Evolutionary conservation across 2,888 invertebrate genomes (phyloP), one percentile per base, ranked within the genome.

Genomic region (Blastobasis lacticolella): DNA sequence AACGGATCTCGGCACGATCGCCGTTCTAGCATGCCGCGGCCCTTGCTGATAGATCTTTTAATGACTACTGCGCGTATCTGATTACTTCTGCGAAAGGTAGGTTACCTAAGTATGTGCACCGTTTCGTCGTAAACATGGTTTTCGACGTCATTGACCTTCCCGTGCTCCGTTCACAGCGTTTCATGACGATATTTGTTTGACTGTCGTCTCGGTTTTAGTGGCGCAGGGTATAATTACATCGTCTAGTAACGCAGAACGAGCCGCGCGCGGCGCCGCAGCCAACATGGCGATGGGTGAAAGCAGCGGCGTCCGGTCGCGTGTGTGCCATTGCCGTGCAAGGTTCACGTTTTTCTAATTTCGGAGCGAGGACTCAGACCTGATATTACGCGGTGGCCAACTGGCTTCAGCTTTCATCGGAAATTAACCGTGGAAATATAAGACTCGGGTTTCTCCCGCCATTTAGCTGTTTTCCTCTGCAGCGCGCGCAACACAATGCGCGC

Each of bases 331-430:
- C 78, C 77, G 71, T 75, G 80, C 76, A 81, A 84, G 83, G 81
- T 84, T 84, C 76, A 77, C 77, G 75, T 81, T 81, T 83, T 81
- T 82, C 82, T 81, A 73, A 81, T 82, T 84, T 84, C 76, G 82
- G 78, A 77, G 67, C 63, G 73, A 78, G 71, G 76, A 73, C 69
- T 70, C 62, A 66, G 64, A 78, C 78, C 69, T 69, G 78, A 69
- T 71, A 73, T 75, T 75, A 77, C 74, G 64, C 64, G 69, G 63
- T 64, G 66, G 66, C 63, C 66, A 69, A 71, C 67, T 63, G 57
- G 67, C 64, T 73, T 71, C 65, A 60, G 75, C 84, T 82, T 83
- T 86, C 81, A 75, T 78, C 75, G 76, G 78, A 82, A 78, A 81
- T 75, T 75, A 66, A 74, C 71, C 67, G 71, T 77, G 73, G 78